Base-by-base conservation (phyloP, 2,113 vertebrate species). In the Hippocampus mohnikei region DNA sequence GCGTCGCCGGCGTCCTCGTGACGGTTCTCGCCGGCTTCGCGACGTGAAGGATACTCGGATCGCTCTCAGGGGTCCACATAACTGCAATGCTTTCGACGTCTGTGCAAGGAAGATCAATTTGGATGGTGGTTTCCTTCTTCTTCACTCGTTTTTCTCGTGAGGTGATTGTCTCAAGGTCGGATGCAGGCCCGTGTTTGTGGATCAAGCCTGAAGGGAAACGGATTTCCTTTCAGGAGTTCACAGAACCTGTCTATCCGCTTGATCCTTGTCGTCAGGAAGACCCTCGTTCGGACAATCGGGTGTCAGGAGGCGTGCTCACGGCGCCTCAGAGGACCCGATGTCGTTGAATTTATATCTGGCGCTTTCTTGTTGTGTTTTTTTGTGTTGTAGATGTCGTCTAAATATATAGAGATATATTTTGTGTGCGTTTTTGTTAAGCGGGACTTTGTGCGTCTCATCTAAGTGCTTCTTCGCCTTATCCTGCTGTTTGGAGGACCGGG, bases 391-490 rank as follows among this genome's bases (percentile, higher is more conserved):
- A 69, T 84, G 67, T 72, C 65, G 76, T 79, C 76, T 61, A 23
- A 70, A 72, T 74, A 66, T 79, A 37, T 37, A 6, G 5, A 37
- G 6, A 37, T 37, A 37, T 78, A 8, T 70, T 71, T 67, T 29
- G 63, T 25, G 56, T 61, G 83, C n/a, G n/a, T n/a, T 79, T 78
- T 69, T 81, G 67, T 81, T 85, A 77, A 77, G 82, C 83, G 83
- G 80, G 71, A 81, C 58, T 73, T 73, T 56, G 79, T 77, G 84
- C 72, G 73, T 85, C 74, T 77, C 76, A 84, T 85, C 85, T 77
- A 89, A 90, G 86, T 89, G 86, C 87, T 90, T 84, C 83, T 87
- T 86, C 84, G 72, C 48, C 15, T 64, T 41, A 52, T 33, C 37
- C 62, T 25, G 68, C 79, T 69, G 82, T 44, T 68, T 73, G 46